Evolutionary conservation across 37 sponge, comb jelly and placozoan species (phyloP).

Genomic region (Hormiphora californensis): DNA sequence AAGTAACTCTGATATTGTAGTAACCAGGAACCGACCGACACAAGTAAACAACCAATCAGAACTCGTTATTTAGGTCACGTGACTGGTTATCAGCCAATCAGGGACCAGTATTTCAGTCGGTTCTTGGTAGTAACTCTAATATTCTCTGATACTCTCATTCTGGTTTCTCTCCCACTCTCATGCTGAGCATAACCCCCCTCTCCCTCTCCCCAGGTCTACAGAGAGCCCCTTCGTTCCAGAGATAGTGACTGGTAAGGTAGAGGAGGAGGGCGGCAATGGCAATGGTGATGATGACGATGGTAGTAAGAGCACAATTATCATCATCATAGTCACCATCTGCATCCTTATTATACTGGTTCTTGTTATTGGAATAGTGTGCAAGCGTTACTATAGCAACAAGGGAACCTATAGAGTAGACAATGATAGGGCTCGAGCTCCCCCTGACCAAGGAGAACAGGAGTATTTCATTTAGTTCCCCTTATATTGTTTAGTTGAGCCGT

Average conservation of each 20-base stretch:
- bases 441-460: not conserved
- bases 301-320: not conserved
- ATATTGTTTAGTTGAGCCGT: no score
- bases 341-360: slow-evolving; percentile 9
- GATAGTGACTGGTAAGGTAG: not conserved
- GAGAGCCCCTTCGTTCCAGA: not conserved
- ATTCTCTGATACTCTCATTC: no score
- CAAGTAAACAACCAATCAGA: no score
- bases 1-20: not conserved
- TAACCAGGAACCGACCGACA: no score
- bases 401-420: not conserved
- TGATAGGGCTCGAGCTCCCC: not conserved
- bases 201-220: not conserved
- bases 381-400: not conserved
- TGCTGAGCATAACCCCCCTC: no score
- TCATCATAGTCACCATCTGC: not conserved
- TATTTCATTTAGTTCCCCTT: slow-evolving; percentile 6
- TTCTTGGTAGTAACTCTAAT: no score
- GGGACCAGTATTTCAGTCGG: no score
- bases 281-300: not conserved
- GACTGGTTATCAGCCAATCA: no score
- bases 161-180: no score
- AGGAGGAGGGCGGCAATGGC: not conserved
- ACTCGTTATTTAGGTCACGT: no score
- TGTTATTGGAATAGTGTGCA: not conserved